Base-by-base conservation (phyloP, 2,888 invertebrate genomes). In the Eristalinus aeneus region DNA sequence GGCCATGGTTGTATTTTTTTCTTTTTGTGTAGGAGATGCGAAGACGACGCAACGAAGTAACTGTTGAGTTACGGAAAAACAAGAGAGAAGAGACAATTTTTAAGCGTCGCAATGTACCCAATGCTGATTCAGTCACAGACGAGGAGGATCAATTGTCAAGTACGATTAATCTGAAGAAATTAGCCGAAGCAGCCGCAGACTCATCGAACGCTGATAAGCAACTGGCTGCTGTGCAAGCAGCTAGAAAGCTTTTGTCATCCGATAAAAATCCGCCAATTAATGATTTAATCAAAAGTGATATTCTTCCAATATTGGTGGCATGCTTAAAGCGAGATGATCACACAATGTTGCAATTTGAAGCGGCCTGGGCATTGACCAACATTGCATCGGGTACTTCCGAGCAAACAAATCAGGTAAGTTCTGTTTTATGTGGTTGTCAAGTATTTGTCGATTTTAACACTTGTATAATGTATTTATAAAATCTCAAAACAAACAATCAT, bases 251-350 rank as follows among this genome's bases (percentile, higher is more conserved):
- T 89, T 94, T 99, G 39, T 99, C 99, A 9, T 98, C 98, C 88
- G 99, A 99, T 93, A 96, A 98, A 90, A 99, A 99, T 94, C 99
- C 99, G 89, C 99, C 99, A 23, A 99, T 99, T 90, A 98, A 99
- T 93, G 97, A 97, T 88, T 94, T 99, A 88, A 99, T 99, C 90
- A 94, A 95, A 60, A 97, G 97, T 92, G 98, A 98, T 89, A 98
- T 99, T 91, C 94, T 99, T 89, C 99, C 99, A 65, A 97, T 98
- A 90, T 95, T 99, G 90, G 98, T 98, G 74, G 94, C 95, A 88
- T 99, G 99, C 93, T 94, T 99, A 88, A 95, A 96, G 89, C 95
- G 96, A 90, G 95, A 96, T 90, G 97, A 98, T 91, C 96, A 96
- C 91, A 97, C 98, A 67, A 95, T 96, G 88, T 93, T 99, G 89